Percentiles rank a stretch among this genome's conserved stretches.
Evolutionary conservation across 2,888 invertebrate genomes (phyloP).

Genomic region (Buathra laborator): DNA sequence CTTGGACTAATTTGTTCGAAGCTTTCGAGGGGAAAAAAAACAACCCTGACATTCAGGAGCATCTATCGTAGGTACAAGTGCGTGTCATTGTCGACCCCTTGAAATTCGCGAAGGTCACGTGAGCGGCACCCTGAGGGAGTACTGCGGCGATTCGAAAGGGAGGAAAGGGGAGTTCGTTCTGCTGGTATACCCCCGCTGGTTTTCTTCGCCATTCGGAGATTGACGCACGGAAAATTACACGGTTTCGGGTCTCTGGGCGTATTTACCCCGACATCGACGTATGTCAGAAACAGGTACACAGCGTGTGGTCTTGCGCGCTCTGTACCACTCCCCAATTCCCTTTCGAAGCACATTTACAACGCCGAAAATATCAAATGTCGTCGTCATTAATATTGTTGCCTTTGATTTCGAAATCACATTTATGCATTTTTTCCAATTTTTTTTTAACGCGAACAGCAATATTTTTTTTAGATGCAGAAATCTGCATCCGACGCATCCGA

Average conservation of each 20-base stretch:
- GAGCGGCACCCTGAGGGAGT: not conserved
- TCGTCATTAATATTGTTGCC: too few relatives aligned
- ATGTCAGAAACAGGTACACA: constrained; percentile 40
- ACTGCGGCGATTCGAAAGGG: not conserved
- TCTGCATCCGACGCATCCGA: too few relatives aligned
- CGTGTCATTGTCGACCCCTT: not conserved
- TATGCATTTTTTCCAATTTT: too few relatives aligned
- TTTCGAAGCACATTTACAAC: not conserved
- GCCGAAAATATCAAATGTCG: not conserved
- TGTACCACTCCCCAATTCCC: not conserved
- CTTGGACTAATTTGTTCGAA: too few relatives aligned
- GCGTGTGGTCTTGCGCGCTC: not conserved
- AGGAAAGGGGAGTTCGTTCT: not conserved
- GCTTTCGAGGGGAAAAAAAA: too few relatives aligned
- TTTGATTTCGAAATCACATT: too few relatives aligned
- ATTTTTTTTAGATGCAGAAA: too few relatives aligned
- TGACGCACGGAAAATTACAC: constrained; percentile 28
- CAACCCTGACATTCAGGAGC: too few relatives aligned
- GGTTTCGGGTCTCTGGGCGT: constrained; percentile 26
- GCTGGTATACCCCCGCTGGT: not conserved
- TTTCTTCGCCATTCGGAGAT: constrained; percentile 11
- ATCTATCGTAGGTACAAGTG: too few relatives aligned
- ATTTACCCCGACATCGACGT: constrained; percentile 21
- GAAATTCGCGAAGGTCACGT: constrained; percentile 1
- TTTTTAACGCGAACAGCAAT: too few relatives aligned